Percentiles rank a stretch among this genome's conserved stretches.
phyloP scores from a whole-genome alignment of 1,140 invertebrate genomes.

The Leptinotarsa defecta region DNA sequence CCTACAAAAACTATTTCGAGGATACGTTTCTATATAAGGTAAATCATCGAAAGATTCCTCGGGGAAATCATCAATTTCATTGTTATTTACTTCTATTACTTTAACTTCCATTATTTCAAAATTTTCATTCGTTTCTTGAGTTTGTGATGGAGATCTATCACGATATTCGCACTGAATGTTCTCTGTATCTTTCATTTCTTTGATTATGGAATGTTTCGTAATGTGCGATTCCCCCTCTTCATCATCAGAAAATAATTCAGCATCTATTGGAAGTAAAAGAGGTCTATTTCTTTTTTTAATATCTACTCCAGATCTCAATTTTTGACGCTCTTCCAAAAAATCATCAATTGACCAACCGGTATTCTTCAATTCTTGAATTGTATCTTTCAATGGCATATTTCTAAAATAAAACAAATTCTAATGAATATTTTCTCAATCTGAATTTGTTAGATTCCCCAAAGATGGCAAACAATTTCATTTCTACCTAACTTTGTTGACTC shows the following conservation, averaged over 20 bases:
- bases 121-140: conserved; percentile 8
- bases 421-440: too few relatives aligned
- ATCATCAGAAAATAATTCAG: conserved; percentile 14
- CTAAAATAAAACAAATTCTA: background rate
- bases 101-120: conserved; percentile 30
- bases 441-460: too few relatives aligned
- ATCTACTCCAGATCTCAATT: background rate
- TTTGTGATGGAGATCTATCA: background rate
- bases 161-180: background rate
- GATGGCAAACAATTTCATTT: too few relatives aligned
- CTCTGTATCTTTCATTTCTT: conserved; percentile 15
- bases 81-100: conserved; percentile 28
- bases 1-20: background rate
- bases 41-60: background rate
- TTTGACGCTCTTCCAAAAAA: conserved; percentile 8
- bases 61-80: conserved; percentile 17
- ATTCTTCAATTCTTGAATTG: conserved; percentile 12
- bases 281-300: background rate
- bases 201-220: background rate
- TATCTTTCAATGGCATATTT: conserved; percentile 6
- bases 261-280: background rate
- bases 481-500: too few relatives aligned
- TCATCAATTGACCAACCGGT: conserved; percentile 25
- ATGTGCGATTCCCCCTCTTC: background rate
- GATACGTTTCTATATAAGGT: conserved; percentile 5